A percentile compares a stretch with the other conserved stretches of the same genome.
phyloP scores from a whole-genome alignment of 2,797 vertebrate species.

The Anisognathus igniventris region DNA sequence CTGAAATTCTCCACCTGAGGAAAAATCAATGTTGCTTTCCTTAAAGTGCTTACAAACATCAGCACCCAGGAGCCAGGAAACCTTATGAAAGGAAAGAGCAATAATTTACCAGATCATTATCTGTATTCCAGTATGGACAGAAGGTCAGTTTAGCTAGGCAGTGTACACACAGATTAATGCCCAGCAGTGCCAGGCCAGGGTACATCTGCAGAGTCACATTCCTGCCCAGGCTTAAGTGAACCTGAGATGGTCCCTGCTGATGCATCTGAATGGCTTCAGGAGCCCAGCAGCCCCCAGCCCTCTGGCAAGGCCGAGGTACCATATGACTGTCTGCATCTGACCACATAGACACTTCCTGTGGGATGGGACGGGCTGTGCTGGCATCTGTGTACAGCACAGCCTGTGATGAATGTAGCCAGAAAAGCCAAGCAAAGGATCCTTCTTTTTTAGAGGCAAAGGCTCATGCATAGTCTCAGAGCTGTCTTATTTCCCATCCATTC shows the following conservation, averaged over 20 bases:
- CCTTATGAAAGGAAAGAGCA: neutral
- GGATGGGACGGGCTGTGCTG: neutral
- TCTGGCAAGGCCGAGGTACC: neutral
- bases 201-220: neutral
- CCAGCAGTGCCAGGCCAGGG: neutral
- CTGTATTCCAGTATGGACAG: neutral
- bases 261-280: neutral
- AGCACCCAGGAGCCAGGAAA: neutral
- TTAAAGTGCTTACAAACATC: neutral
- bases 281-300: neutral
- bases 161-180: accelerated
- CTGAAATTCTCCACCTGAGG: constrained; percentile 47
- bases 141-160: neutral
- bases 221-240: neutral
- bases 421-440: neutral
- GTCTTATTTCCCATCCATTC: neutral
- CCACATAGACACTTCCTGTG: neutral
- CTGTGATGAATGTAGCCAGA: neutral
- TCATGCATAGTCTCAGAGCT: neutral
- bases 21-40: constrained; percentile 25
- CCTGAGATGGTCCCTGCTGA: neutral
- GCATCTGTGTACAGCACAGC: neutral
- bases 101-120: constrained; percentile 19
- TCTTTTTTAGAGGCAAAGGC: neutral
- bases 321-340: constrained; percentile 14